phyloP scores from a whole-genome alignment of 2,797 vertebrate species.

The Oryzias dopingdopingensis region DNA sequence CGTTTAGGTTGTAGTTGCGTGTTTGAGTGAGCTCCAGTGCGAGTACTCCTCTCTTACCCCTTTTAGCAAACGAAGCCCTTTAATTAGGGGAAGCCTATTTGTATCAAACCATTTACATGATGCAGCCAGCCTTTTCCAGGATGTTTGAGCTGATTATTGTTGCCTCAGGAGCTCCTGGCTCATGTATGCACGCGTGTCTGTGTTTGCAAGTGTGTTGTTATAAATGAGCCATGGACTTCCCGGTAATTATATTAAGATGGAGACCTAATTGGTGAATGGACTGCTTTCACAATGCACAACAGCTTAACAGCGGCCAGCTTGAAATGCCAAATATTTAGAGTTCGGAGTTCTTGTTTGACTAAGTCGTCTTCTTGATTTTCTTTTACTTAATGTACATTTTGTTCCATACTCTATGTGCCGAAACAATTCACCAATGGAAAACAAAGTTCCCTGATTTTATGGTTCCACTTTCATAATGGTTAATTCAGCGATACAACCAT shows the following conservation, averaged over 20 bases:
- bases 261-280: conserved; percentile 35
- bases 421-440: conserved; percentile 39
- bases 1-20: conserved; percentile 41
- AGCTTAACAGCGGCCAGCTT: conserved; percentile 9
- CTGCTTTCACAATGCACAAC: conserved; percentile 20
- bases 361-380: too few species aligned
- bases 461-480: conserved; percentile 46
- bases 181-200: conserved; percentile 21
- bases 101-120: conserved; percentile 79
- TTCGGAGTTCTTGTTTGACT: too few species aligned
- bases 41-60: conserved; percentile 63
- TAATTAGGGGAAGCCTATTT: conserved; percentile 82
- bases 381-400: conserved; percentile 4
- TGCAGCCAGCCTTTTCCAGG: conserved; percentile 73
- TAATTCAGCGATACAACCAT: conserved; percentile 45
- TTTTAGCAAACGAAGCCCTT: conserved; percentile 78
- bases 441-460: conserved; percentile 61
- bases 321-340: too few species aligned
- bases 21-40: conserved; percentile 49
- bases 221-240: conserved; percentile 54
- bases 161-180: conserved; percentile 66
- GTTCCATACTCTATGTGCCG: conserved; percentile 30
- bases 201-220: conserved; percentile 35
- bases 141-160: conserved; percentile 80
- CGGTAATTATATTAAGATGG: conserved; percentile 38